Evolutionary conservation across 53 echinoderm and acorn worm genomes (phyloP), one percentile per base, ranked within the genome.

Genomic region (Stichopus horrens): DNA sequence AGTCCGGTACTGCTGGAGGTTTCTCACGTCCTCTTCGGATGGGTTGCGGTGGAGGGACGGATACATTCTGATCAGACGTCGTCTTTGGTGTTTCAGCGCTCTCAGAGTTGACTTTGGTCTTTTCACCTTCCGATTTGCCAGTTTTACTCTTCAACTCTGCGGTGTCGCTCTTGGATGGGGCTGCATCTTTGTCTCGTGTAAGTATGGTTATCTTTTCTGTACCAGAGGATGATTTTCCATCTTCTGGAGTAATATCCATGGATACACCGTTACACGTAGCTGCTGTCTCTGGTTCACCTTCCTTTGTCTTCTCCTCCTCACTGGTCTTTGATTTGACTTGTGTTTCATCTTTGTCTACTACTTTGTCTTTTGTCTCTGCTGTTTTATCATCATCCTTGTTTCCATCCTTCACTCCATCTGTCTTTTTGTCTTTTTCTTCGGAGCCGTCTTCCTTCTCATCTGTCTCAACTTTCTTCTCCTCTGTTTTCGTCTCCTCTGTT

Each of bases 1-100:
- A 87, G 5, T 87, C 87, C 3, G 75, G 87, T 7, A 87, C 65
- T 23, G 85, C 85, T 67, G 85, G 85, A 18, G 85, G 85, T 65
- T 85, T 85, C 52, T 85, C 65, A 8, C 77, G 77, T 18, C 85
- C 59, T 53, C 52, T 65, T 23, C 37, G 37, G 4, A 67, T 13
- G 57, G 85, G 23, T 11, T 9, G 67, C 7, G 85, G 60, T 23
- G 51, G 60, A 13, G 85, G 18, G 4, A 81, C 81, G 19, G 53
- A 3, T 19, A 11, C 53, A 52, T 16, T 52, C 85, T 65, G 85
- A 8, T 18, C 1, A 2, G 68, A 0, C 23, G 8, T 79, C 56
- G 51, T 21, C 71, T 71, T 71, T 71, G 71, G n/a, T 21, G 60
- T 85, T 2, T 85, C 85, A 65, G 67, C 51, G 0, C 7, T 37